Evolutionary conservation across 2,888 invertebrate genomes (phyloP), one percentile per base, ranked within the genome.

Genomic region (Cerceris rybyensis): DNA sequence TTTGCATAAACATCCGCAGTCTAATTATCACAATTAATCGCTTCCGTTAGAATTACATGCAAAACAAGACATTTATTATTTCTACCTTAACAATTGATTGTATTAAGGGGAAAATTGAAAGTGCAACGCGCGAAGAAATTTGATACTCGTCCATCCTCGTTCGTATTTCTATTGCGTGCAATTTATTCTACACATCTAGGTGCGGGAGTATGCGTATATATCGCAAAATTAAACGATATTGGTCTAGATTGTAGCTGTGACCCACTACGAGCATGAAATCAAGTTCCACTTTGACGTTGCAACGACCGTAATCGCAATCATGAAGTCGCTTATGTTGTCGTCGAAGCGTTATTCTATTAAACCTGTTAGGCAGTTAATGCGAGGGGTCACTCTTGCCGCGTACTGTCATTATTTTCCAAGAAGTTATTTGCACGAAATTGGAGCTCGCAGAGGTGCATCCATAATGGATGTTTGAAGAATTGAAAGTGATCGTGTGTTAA

Each of bases 261-360:
- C 9, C 43, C 49, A 41, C 8, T 16, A 9, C 16, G 11, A 50
- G 6, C 13, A 46, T n/a, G 55, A 42, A 61, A 58, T 63, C 63
- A 73, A 58, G 50, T 41, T n/a, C 49, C 39, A 49, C 64, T 63
- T 63, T 43, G 61, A 50, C 28, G 9, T 39, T 68, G 57, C 28
- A 71, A 65, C 55, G 57, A 66, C 54, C 46, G 39, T 67, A 75
- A 72, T 73, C 63, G 43, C 28, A 61, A 42, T 13, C 54, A 41
- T 14, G 52, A 28, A 50, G 42, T 42, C 52, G 28, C 43, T 68
- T 63, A 41, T 59, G 16, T 68, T 59, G 67, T 9, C 28, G 28
- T 28, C 58, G 42, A 63, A 64, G 73, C 68, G 68, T 76, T 76
- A 76, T 76, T 76, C 76, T 54, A 76, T 76, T 76, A 72, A 73